A percentile compares a stretch with the other conserved stretches of the same genome.
Evolutionary conservation across 2,797 vertebrate genomes (phyloP).

Genomic region (Coracias cyanogaster): DNA sequence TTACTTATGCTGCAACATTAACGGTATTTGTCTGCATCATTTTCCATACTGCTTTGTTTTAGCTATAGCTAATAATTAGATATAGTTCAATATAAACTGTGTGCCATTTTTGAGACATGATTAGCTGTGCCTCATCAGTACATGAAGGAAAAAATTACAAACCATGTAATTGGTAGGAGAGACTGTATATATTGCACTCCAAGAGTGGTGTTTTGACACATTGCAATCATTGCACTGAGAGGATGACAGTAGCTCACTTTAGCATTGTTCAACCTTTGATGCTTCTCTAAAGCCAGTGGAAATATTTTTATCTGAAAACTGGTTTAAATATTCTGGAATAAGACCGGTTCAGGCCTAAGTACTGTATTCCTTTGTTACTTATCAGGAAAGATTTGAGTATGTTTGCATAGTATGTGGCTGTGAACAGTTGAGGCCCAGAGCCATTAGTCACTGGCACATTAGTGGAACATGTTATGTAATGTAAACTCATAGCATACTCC

Average conservation of each 20-base stretch:
- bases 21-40: not conserved
- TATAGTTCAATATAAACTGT: not conserved
- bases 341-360: not conserved
- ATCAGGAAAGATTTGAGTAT: not conserved
- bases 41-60: conserved; percentile 3
- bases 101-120: not conserved
- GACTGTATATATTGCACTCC: not conserved
- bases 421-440: not conserved
- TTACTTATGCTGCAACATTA: not conserved
- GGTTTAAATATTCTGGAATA: not conserved
- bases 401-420: not conserved
- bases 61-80: not conserved
- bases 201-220: not conserved
- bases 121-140: conserved; percentile 12
- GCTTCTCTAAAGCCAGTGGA: not conserved
- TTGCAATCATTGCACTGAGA: not conserved
- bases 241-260: not conserved
- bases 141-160: not conserved
- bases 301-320: conserved; percentile 11
- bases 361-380: not conserved
- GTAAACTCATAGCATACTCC: not conserved
- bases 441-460: not conserved
- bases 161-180: not conserved
- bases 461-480: fast-evolving
- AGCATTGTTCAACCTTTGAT: not conserved